These are phyloP conservation scores for Halcyon smyrnensis DNA, from an alignment of 2,797 vertebrate genomes.

Conservation along the genomic window DNA sequence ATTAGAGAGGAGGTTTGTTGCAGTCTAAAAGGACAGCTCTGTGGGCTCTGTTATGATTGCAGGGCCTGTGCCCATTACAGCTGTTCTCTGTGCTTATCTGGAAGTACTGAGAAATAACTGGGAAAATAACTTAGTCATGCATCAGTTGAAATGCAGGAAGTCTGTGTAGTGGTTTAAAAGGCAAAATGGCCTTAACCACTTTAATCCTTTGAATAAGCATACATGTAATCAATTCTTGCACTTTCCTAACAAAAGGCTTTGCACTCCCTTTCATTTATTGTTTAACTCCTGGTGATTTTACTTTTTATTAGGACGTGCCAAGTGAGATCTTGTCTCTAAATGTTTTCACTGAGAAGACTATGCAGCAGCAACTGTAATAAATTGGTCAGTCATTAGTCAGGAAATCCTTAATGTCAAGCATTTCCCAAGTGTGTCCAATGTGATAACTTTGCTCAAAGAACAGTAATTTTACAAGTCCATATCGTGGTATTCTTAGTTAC, in stretches of 20 bases:
- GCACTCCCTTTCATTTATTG: background rate
- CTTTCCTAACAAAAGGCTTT: background rate
- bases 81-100: background rate
- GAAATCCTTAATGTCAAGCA: background rate
- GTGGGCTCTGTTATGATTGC: background rate
- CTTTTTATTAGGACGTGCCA: background rate
- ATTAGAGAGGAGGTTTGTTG: background rate
- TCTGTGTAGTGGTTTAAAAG: background rate
- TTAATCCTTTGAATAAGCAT: no score
- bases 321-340: background rate
- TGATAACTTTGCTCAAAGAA: background rate
- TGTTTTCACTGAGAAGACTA: background rate
- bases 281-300: background rate
- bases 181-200: background rate
- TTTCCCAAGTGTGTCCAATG: background rate
- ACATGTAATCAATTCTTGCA: background rate
- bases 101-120: background rate
- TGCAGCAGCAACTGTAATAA: background rate
- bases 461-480: background rate
- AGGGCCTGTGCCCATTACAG: background rate
- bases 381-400: background rate
- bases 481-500: background rate
- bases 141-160: background rate
- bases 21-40: background rate
- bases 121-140: background rate